Base-by-base conservation (phyloP, 64 coral and sea anemone genomes). In the Cladopsammia gracilis region DNA sequence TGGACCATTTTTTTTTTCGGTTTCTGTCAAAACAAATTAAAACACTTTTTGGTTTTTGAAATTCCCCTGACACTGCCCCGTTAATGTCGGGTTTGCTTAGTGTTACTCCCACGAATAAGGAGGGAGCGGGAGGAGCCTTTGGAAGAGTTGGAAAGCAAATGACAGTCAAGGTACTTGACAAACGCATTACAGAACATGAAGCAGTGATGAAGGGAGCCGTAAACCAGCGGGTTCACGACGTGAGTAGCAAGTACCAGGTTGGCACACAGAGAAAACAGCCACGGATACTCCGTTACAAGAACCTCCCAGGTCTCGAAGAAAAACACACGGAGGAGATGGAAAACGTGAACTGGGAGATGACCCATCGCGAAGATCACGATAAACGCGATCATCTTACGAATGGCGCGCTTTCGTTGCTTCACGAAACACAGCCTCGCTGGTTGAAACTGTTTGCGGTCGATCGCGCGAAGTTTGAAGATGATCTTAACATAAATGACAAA, bases 401-500 rank as follows among this genome's bases (percentile, higher is more conserved):
- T 7, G 20, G 74, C 65, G 16, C 85, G 25, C 34, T 62, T 64
- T 24, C 70, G 74, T 34, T 95, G 79, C 61, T 26, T 86, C 26
- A 73, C 62, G 7, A 70, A 67, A 34, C 22, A 24, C 3, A 68
- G 42, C 12, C 88, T 80, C 4, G 53, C 73, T 2, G 42, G 84
- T 13, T 60, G 89, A 49, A 77, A 51, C 10, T 86, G 64, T 52
- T 52, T 78, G 14, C 52, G n/a, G 67, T 64, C 83, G 2, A 74
- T 89, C 7, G 69, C 12, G 8, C 93, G 80, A 4, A 95, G 62
- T 53, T 72, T 86, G 22, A 7, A 15, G 49, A 86, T 86, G 19
- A 95, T 91, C 64, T 91, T 95, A 18, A 86, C 25, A 72, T 95
- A 95, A 51, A 95, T 43, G 1, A 91, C 50, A 78, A 81, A 34